Conservation (phyloP, 2,888 invertebrate genomes). For the Amphimallon solstitiale region DNA sequence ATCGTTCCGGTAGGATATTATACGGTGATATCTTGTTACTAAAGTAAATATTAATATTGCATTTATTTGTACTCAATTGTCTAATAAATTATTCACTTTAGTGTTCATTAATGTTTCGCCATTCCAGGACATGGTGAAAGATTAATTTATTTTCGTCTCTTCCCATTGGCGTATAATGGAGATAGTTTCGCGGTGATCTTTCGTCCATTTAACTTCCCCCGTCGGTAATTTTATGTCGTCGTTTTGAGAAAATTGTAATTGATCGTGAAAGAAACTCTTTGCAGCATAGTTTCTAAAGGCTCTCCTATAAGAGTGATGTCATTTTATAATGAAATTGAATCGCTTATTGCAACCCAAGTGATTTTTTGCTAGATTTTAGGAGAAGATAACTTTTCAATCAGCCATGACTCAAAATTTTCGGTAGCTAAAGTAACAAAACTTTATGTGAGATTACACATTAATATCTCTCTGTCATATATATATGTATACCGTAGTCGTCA, state of each 20-base stretch:
- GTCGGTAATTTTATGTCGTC: conserved; percentile 3
- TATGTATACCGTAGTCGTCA: too few species aligned
- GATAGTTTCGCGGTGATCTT: conserved; percentile 6
- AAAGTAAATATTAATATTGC: conserved; percentile 31
- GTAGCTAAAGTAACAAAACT: too few species aligned
- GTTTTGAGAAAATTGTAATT: conserved; percentile 4
- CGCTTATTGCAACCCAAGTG: too few species aligned
- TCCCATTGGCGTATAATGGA: not conserved
- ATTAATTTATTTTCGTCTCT: conserved; percentile 25
- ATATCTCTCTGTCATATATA: too few species aligned
- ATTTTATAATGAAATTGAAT: too few species aligned
- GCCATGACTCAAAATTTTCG: too few species aligned
- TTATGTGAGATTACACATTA: too few species aligned
- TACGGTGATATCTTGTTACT: conserved; percentile 21
- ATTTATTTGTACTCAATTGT: conserved; percentile 29
- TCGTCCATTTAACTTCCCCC: not conserved
- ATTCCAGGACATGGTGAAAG: conserved; percentile 7
- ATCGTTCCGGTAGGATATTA: conserved; percentile 19
- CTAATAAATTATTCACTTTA: conserved; percentile 33
- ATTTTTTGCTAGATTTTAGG: too few species aligned
- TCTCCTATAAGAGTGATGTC: too few species aligned
- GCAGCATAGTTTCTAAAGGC: too few species aligned
- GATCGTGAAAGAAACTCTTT: too few species aligned
- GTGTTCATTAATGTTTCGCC: conserved; percentile 20
- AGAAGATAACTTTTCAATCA: too few species aligned